Evolutionary conservation across 2,113 vertebrate species (phyloP), one percentile per base, ranked within the genome.

Genomic region (Ictalurus furcatus): DNA sequence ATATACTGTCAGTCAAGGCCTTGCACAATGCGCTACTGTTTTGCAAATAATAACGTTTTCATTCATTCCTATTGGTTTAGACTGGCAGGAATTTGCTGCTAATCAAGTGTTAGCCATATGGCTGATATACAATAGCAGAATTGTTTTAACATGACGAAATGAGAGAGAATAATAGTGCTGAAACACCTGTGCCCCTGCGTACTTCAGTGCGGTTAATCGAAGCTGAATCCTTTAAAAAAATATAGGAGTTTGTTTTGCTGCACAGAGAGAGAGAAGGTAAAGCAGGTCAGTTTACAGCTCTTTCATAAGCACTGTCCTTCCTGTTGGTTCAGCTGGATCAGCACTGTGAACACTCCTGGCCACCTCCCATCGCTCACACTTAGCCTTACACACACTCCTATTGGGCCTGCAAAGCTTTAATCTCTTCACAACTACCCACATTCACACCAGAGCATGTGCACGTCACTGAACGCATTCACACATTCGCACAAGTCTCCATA

Each of bases 301-400:
- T 89, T 88, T 91, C 79, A 91, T 84, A 83, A 79, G 79, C 65
- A 73, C 80, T 63, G 85, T 88, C 87, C 85, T 85, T 88, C 80
- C 87, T 91, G 87, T 85, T 87, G 89, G 85, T 88, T 87, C 87
- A 91, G 91, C 89, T 91, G 89, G 88, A 87, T 90, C 84, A 85
- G 88, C 89, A 87, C n/a, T 85, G 34, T 85, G 88, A 78, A 81
- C 17, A 23, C 74, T 67, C 61, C 86, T 44, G 65, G 90, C 59
- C 87, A 90, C 88, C 85, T 88, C 69, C 86, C 79, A 84, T 82
- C 48, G 63, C 84, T n/a, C 87, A 56, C 59, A 44, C 40, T 88
- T 69, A 85, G 67, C 59, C 81, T 61, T 54, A 67, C 69, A 88
- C 52, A 85, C 69, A 78, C 89, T 58, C 54, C 58, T 52, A 34